These are phyloP conservation scores for Mimumesa dahlbomi DNA, from an alignment of 2,888 invertebrate species.

Conservation along the genomic window DNA sequence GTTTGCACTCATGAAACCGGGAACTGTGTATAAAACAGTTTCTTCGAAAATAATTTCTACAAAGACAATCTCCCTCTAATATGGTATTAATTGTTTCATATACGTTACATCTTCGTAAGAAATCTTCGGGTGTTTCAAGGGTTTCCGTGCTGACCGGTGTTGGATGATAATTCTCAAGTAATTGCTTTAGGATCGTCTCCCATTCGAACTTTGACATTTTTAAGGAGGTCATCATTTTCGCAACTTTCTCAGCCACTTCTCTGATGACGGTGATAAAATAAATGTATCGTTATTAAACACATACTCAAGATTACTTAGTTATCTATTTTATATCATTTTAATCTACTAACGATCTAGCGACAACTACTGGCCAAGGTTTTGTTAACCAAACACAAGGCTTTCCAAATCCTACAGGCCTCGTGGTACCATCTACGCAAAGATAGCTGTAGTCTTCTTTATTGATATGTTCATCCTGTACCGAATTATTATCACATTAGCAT, in stretches of 20 bases:
- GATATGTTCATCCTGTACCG: constrained; percentile 28
- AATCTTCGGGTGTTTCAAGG: constrained; percentile 85
- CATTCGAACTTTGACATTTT: constrained; percentile 79
- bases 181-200: constrained; percentile 83
- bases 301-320: no score
- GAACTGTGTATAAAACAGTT: constrained; percentile 69
- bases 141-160: constrained; percentile 78
- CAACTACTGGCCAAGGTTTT: constrained; percentile 89
- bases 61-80: background rate
- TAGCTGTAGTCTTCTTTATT: constrained; percentile 83
- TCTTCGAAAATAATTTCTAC: background rate
- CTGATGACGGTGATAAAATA: constrained; percentile 72
- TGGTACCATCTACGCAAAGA: constrained; percentile 89
- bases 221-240: constrained; percentile 81
- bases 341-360: constrained; percentile 83
- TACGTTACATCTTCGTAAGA: constrained; percentile 82
- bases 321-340: background rate
- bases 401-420: constrained; percentile 82
- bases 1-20: constrained; percentile 77
- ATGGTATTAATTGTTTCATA: no score
- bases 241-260: constrained; percentile 80
- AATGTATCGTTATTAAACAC: no score
- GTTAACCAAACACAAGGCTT: constrained; percentile 90
- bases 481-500: no score
- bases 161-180: constrained; percentile 83